Evolutionary conservation across 2,888 invertebrate genomes (phyloP).

Genomic region (Blastobasis lacticolella): DNA sequence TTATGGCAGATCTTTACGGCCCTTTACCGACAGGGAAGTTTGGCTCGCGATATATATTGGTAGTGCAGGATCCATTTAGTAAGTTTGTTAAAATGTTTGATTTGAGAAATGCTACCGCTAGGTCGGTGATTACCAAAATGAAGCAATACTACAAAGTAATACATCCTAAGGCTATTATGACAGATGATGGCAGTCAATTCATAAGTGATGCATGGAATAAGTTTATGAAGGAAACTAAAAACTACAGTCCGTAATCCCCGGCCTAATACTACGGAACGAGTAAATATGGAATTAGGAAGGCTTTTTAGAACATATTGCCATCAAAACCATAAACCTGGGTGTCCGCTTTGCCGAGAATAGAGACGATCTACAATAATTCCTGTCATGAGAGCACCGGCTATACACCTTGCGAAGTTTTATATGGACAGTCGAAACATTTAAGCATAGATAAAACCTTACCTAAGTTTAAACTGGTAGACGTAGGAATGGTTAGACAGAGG

Average conservation of each 20-base stretch:
- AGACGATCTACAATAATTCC: slow-evolving; percentile 16
- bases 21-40: slow-evolving; percentile 12
- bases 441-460: slow-evolving; percentile 5
- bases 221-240: not conserved
- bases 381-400: slow-evolving; percentile 12
- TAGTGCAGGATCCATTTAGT: slow-evolving; percentile 16
- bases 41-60: slow-evolving; percentile 13
- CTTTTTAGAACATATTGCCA: slow-evolving; percentile 17
- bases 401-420: not conserved
- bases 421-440: not conserved
- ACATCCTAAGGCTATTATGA: slow-evolving; percentile 7
- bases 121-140: slow-evolving; percentile 9
- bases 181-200: slow-evolving; percentile 16
- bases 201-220: slow-evolving; percentile 5
- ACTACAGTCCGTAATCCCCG: slow-evolving; percentile 18
- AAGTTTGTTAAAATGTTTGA: slow-evolving; percentile 12
- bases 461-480: not conserved
- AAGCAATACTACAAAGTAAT: slow-evolving; percentile 10
- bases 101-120: slow-evolving; percentile 2
- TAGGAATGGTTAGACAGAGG: not conserved
- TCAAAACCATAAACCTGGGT: slow-evolving; percentile 15
- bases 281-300: slow-evolving; percentile 16
- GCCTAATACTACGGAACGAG: slow-evolving; percentile 16
- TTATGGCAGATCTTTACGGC: slow-evolving; percentile 17
- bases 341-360: slow-evolving; percentile 6